Evolutionary conservation across 2,888 invertebrate species (phyloP), one percentile per base, ranked within the genome.

Genomic region (Idaea aversata): DNA sequence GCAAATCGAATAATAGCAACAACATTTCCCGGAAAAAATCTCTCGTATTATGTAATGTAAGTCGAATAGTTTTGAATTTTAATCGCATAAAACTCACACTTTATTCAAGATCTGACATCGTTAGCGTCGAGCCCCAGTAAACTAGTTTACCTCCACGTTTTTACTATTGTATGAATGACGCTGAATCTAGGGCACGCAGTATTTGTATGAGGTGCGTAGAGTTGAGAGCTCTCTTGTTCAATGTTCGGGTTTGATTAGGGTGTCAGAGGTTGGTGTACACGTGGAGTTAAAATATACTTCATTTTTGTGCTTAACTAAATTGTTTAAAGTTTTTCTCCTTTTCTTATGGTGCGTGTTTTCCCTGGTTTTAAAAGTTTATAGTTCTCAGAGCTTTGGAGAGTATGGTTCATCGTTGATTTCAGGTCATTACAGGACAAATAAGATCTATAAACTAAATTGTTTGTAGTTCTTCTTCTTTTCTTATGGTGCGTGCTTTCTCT

Each of bases 111-210:
- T 59, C 69, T 74, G 74, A 77, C 77, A 75, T 85, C 84, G 80
- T 85, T 85, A 85, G 80, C 75, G 68, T 68, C 68, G 67, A 74
- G 75, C 73, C 75, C 77, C 74, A 78, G 75, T 77, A 74, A 80
- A 81, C 81, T 81, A 80, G 73, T 79, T 76, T 74, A 47, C 38
- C 71, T 63, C 62, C 65, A 61, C 65, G 72, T 77, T 74, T 75
- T 72, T 72, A 77, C 79, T 75, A 82, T 82, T 80, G 78, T 83
- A 73, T 79, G 82, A 82, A 82, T 78, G 71, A 67, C 3, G 78
- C 74, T 74, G 70, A 75, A 82, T 83, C 84, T 86, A 75, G 87
- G 86, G 81, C 86, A 87, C 87, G 85, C 85, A 84, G 73, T 81
- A 78, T 81, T 85, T 83, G 81, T 81, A 78, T 78, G 71, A 34